Conservation (phyloP, 92 coral and sea anemone species). For the Montipora capitata region DNA sequence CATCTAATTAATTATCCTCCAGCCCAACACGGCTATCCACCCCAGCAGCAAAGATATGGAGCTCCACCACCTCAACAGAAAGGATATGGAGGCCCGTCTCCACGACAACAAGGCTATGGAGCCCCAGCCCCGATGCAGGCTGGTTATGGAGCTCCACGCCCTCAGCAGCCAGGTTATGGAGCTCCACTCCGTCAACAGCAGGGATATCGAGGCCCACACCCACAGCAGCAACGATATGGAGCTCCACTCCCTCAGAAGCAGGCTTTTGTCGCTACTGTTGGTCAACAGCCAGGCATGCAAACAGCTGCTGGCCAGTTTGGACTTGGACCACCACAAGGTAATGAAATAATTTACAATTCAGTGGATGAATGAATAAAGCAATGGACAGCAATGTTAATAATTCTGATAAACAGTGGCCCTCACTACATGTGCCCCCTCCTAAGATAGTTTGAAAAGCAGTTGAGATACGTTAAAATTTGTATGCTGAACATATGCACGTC, state of each 20-base stretch:
- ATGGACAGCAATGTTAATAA: too few relatives aligned
- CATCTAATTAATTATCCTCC: neutral
- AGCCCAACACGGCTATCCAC: neutral
- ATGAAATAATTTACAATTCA: neutral
- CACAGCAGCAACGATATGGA: too few relatives aligned
- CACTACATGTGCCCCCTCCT: too few relatives aligned
- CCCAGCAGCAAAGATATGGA: constrained; percentile 33
- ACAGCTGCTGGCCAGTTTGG: neutral
- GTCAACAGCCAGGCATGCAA: too few relatives aligned
- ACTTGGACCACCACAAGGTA: neutral
- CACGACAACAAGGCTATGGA: constrained; percentile 58
- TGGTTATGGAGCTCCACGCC: too few relatives aligned
- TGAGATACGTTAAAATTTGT: too few relatives aligned
- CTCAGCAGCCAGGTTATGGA: neutral
- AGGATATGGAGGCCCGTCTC: constrained; percentile 42
- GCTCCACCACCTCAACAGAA: constrained; percentile 39
- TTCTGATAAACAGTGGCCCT: too few relatives aligned
- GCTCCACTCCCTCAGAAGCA: neutral
- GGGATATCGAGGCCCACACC: neutral
- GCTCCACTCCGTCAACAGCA: constrained; percentile 42
- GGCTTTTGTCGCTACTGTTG: neutral
- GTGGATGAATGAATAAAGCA: too few relatives aligned
- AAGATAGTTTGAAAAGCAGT: too few relatives aligned
- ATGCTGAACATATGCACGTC: too few relatives aligned
- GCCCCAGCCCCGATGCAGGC: too few relatives aligned